These are phyloP conservation scores for Acrobeloides nanus DNA, from an alignment of 2,888 invertebrate species.

Conservation along the genomic window DNA sequence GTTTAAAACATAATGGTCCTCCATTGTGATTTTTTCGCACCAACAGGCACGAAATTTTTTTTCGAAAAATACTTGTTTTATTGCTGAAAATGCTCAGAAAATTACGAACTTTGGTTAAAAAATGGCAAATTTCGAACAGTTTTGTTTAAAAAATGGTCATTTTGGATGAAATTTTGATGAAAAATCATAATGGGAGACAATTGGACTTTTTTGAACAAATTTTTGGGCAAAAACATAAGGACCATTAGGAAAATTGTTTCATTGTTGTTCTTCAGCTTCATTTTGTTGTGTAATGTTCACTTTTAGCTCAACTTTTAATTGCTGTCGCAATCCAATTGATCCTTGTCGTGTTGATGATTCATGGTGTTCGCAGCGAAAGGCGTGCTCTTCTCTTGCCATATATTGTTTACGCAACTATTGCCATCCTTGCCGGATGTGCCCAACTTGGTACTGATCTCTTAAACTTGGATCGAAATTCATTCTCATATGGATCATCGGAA, in stretches of 20 bases:
- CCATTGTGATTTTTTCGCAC: no score
- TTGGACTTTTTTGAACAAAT: no score
- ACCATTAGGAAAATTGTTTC: no score
- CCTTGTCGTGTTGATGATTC: constrained; percentile 44
- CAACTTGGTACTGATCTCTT: constrained; percentile 13
- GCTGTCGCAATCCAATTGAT: constrained; percentile 29
- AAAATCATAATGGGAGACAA: no score
- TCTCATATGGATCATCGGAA: constrained; percentile 5
- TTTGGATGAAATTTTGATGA: no score
- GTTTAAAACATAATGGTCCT: no score
- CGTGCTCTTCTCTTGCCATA: constrained; percentile 45
- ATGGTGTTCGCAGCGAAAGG: constrained; percentile 45
- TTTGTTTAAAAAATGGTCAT: constrained; percentile 2
- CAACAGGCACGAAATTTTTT: no score
- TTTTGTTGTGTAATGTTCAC: not conserved
- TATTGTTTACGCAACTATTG: constrained; percentile 43
- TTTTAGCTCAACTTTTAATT: constrained; percentile 26
- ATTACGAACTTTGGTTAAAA: constrained; percentile 6
- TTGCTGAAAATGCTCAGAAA: not conserved
- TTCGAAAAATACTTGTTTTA: no score
- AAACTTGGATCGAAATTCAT: not conserved
- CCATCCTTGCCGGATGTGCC: constrained; percentile 31
- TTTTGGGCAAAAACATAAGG: no score
- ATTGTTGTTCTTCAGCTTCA: no score
- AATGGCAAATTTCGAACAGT: not conserved